Conservation (phyloP, 1,140 invertebrate species). For the honey bee (Apis mellifera) region Amel_HAv3.1 CM009936.2:8534001-8534500, state of each 20-base stretch:
- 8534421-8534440: too few species aligned
- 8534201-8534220: constrained; percentile 54
- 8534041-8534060: constrained; percentile 12
- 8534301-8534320: constrained; percentile 50
- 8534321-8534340: constrained; percentile 23
- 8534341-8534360: neutral
- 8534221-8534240: constrained; percentile 67
- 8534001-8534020: neutral
- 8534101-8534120: constrained; percentile 56
- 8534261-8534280: constrained; percentile 62
- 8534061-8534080: neutral
- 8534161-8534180: constrained; percentile 48
- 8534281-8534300: constrained; percentile 69
- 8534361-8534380: too few species aligned
- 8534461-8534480: too few species aligned
- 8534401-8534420: too few species aligned
- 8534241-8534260: constrained; percentile 56
- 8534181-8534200: constrained; percentile 49
- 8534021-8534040: constrained; percentile 46
- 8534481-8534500: too few species aligned
- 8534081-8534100: constrained; percentile 48
- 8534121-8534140: constrained; percentile 59
- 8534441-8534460: too few species aligned
- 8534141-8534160: constrained; percentile 36
- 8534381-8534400: too few species aligned